Base-by-base conservation (phyloP, 2,113 vertebrate genomes). In the Equus przewalskii region DNA sequence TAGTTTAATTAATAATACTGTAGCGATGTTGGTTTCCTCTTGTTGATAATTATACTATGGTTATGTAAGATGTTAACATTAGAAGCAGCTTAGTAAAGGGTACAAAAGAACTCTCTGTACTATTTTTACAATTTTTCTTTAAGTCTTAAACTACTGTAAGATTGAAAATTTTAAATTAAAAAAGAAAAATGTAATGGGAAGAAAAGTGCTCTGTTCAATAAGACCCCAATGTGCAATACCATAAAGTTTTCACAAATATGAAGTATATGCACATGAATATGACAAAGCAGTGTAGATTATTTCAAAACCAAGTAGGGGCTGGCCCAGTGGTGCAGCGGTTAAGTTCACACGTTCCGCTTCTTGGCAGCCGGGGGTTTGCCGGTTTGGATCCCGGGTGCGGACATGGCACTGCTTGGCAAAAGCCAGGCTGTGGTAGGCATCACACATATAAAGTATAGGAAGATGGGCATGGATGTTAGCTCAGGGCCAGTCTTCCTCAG, bases 81-180 rank as follows among this genome's bases (percentile, higher is more conserved):
- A 88, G 51, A 1, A 14, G 46, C 87, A 56, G 28, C 15, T 58
- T 92, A 30, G 46, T 69, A 73, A 58, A 62, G 7, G 4, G 33
- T 7, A 70, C 41, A 72, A 6, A 69, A 86, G 3, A 73, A 82
- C 24, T 56, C 12, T 58, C 6, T 51, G 6, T 49, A 58, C 7
- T 87, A n/a, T 67, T 76, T 84, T 41, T 78, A 18, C 5, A 91
- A 85, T 19, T 46, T 94, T 60, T 60, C 13, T 60, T 87, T 44
- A 91, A 58, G 54, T 76, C 49, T 78, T 78, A 67, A 95, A 95
- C 56, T 70, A 84, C 51, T 67, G 62, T 62, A 76, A 70, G 83
- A 78, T 78, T 78, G 60, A 69, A 64, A 14, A 80, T 26, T 62
- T 81, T 22, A 28, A 81, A 26, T 89, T 41, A 78, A 49, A 91